Evolutionary conservation across 2,888 invertebrate genomes (phyloP).

Genomic region (Lacanobia oleracea): DNA sequence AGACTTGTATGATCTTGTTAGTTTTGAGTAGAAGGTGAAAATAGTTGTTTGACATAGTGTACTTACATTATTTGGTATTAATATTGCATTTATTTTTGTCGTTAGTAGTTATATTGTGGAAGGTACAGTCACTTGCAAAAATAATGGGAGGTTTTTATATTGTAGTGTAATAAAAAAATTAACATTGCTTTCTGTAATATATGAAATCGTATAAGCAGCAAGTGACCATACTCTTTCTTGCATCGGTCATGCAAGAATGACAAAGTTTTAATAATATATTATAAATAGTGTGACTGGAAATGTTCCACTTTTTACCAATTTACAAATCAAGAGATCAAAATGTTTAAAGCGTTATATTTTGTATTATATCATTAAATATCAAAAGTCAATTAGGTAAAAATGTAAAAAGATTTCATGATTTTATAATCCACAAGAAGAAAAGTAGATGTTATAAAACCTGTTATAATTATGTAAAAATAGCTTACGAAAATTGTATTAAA

Average conservation of each 20-base stretch:
- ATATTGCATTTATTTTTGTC: constrained; percentile 53
- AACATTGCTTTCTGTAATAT: background rate
- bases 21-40: constrained; percentile 57
- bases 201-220: background rate
- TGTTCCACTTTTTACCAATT: background rate
- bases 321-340: constrained; percentile 53
- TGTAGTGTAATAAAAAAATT: background rate
- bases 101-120: background rate
- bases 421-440: constrained; percentile 36
- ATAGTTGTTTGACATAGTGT: constrained; percentile 33
- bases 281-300: background rate
- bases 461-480: constrained; percentile 31
- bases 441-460: constrained; percentile 36
- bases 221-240: background rate
- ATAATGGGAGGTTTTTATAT: background rate
- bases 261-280: background rate
- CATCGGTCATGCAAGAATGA: background rate
- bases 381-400: constrained; percentile 29
- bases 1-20: constrained; percentile 68
- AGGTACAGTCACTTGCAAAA: constrained; percentile 21
- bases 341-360: constrained; percentile 40
- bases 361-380: constrained; percentile 23
- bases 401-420: constrained; percentile 40
- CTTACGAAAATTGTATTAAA: constrained; percentile 42
- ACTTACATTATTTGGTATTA: constrained; percentile 60